Base-by-base conservation (phyloP, 2,113 vertebrate genomes). In the Otis tarda region DNA sequence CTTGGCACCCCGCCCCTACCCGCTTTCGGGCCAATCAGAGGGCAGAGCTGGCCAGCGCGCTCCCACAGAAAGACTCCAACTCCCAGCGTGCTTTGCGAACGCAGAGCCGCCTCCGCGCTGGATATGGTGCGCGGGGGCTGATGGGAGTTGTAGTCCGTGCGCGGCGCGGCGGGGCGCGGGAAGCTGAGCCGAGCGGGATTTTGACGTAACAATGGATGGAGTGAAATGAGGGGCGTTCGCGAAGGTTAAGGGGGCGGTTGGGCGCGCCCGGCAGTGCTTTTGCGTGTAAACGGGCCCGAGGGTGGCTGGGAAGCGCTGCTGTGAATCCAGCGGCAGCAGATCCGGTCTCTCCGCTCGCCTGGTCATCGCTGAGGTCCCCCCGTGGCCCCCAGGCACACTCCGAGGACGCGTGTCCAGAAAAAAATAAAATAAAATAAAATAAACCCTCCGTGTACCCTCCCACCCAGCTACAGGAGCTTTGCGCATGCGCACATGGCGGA, bases 381-480 rank as follows among this genome's bases (percentile, higher is more conserved):
- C 39, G 37, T 37, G 37, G 37, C 37, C 37, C 37, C 37, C 37
- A 37, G 11, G 39, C 39, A 39, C 39, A 39, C 39, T 39, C 39
- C 39, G 39, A 39, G 39, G 39, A 39, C 39, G 39, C 39, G 39
- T 39, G 39, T 39, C 39, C 39, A 39, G 39, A 39, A 49, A 22
- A n/a, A 10, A 28, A 9, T 9, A 22, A 67, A 47, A 30, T 10
- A 47, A 57, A 31, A 28, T 1, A 56, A 28, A 22, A 47, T 8
- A 47, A 49, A 27, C 11, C 9, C 45, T 45, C 15, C 16, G 45
- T 12, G 28, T 10, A 2, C 28, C 22, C 20, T 10, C 39, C 39
- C 39, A 39, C 2, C 12, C 13, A 1, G 6, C 27, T 4, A 12
- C 4, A 8, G 9, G 4, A 13, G 6, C 20, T 7, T 3, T 2